These are phyloP conservation scores for Strigamia transsilvanica DNA, from an alignment of 2,888 invertebrate species.

Conservation along the genomic window DNA sequence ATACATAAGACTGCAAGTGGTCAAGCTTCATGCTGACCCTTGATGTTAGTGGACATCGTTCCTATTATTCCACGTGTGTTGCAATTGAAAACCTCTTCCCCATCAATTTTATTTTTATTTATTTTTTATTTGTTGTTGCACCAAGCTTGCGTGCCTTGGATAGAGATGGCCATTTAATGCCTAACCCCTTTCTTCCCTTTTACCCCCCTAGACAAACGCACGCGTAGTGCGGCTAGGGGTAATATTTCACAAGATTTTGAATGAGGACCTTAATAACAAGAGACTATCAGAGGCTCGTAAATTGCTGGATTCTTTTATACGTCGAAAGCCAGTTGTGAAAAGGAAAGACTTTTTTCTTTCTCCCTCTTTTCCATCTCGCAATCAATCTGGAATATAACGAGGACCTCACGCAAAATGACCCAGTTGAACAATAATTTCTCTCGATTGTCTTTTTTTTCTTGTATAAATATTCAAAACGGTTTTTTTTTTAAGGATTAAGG, in stretches of 20 bases:
- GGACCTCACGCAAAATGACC: constrained; percentile 5
- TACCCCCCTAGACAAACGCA: constrained; percentile 22
- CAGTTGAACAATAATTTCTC: background rate
- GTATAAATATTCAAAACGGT: background rate
- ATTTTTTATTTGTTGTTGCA: constrained; percentile 19
- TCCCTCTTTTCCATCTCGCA: background rate
- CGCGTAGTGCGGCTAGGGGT: constrained; percentile 30
- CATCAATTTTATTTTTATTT: constrained; percentile 37
- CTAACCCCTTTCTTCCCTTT: constrained; percentile 25
- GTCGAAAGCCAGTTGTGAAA: constrained; percentile 20
- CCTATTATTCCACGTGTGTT: constrained; percentile 20
- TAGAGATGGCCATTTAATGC: constrained; percentile 46
- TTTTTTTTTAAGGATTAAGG: constrained; percentile 37
- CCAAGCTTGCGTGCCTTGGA: constrained; percentile 11
- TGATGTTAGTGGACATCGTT: constrained; percentile 15
- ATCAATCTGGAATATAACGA: constrained; percentile 7
- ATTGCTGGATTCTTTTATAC: constrained; percentile 30
- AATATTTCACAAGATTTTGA: constrained; percentile 39
- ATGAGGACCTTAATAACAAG: constrained; percentile 43
- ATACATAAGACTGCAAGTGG: constrained; percentile 40
- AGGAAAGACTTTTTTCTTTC: background rate
- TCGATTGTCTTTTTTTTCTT: background rate
- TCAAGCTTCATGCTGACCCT: constrained; percentile 36
- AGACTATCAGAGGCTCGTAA: constrained; percentile 49
- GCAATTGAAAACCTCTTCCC: constrained; percentile 41